Evolutionary conservation across 2,113 vertebrate genomes (phyloP), one percentile per base, ranked within the genome.

Genomic region (Leptobrachium ailaonicum): DNA sequence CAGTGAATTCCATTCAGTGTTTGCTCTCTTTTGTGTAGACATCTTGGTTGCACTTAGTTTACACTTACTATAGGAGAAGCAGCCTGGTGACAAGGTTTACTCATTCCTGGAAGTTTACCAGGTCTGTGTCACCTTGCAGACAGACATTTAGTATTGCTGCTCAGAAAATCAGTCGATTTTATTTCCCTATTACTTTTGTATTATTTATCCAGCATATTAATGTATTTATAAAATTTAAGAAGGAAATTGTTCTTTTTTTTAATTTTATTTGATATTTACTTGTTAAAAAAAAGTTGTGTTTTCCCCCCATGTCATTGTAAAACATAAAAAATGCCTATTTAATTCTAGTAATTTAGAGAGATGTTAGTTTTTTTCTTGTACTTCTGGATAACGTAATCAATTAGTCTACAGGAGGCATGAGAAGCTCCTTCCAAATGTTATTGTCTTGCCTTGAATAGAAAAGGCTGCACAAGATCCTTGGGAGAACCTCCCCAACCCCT

Each of bases 31-130:
- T 93, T 87, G 87, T 87, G 89, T 88, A 95, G 95, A 89, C 95
- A 94, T 95, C 95, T 94, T 95, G 93, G 92, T 98, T 98, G 97
- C 97, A 99, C 97, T 99, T 98, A 97, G 97, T 98, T 99, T 98
- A 99, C 96, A 99, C 97, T 96, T 95, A 97, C 95, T 95, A 95
- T 91, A 94, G 95, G 91, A 95, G 93, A 91, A 89, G 47, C 91
- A 89, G 94, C 91, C 95, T 94, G 92, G 95, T 88, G 85, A 87
- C 91, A 87, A 89, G 91, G 94, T 93, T 94, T 94, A 86, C 85
- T 86, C 86, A 83, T 88, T 83, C 53, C 86, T 87, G 87, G 88
- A 2, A 32, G 88, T 92, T 91, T 93, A 95, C 95, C 93, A 93
- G 90, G 82, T 77, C 80, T 88, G 94, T 95, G 95, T 97, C 96